Evolutionary conservation across 2,113 vertebrate genomes (phyloP), one percentile per base, ranked within the genome.

Genomic region (Syngnathus typhle): DNA sequence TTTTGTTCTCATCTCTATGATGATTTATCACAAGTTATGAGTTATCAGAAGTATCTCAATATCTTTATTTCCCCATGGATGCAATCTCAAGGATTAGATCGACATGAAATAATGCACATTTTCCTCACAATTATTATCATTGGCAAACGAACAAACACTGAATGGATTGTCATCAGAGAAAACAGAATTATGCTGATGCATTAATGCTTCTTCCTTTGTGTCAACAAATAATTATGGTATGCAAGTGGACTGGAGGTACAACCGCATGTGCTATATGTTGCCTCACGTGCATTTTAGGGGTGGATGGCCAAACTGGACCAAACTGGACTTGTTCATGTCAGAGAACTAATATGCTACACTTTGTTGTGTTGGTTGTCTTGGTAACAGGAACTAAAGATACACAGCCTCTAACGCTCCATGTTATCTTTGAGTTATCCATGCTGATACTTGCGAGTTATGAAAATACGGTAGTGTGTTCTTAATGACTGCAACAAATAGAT

Each of bases 361-460:
- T 32, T 32, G 27, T 32, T 32, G 27, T 32, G 27, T 32, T 46
- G 68, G 67, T 75, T 70, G 37, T 44, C 18, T 46, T n/a, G 43
- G 64, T 60, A 74, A 75, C 37, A 43, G 19, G 37, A 65, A n/a
- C 56, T 51, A 67, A 64, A 68, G 12, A 15, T 66, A 60, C 52
- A 38, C 64, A 56, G 36, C 61, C 41, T 64, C 51, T 12, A 47
- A 19, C 15, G 65, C 36, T 49, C 21, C 13, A 62, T 13, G 43
- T 39, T 70, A 37, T 58, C 60, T 79, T 68, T 68, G n/a, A 61
- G 46, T 49, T 78, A 69, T 73, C 61, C 61, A 82, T 80, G 80
- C 79, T 82, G 21, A 66, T 58, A 70, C 43, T 47, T 51, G 65
- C 19, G 60, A 75, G 73, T 81, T 77, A 63, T 68, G 67, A 83